Evolutionary conservation across 2,113 vertebrate species (phyloP).

Genomic region (Ailuropoda melanoleuca): DNA sequence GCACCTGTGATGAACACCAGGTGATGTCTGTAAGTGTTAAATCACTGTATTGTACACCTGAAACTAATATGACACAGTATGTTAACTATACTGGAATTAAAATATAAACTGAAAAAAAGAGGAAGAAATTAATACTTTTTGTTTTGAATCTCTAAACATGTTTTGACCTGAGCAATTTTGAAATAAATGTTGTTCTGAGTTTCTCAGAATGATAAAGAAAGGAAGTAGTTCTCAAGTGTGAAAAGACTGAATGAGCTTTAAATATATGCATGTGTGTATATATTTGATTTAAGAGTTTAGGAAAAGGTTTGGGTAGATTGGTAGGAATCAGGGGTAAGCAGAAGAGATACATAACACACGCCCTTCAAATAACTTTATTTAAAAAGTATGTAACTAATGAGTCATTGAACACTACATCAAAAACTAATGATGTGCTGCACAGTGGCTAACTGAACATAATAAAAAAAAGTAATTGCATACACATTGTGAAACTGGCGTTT

Average conservation of each 20-base stretch:
- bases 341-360: not conserved
- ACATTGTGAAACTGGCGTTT: not conserved
- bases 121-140: not conserved
- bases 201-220: not conserved
- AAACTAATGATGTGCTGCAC: too few relatives aligned
- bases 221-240: not conserved
- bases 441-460: too few relatives aligned
- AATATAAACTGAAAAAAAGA: not conserved
- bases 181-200: not conserved
- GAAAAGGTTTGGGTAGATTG: not conserved
- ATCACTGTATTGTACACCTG: not conserved
- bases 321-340: not conserved
- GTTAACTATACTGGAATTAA: not conserved
- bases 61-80: not conserved
- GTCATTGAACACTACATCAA: too few relatives aligned
- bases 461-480: not conserved
- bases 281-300: not conserved
- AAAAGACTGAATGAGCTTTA: not conserved
- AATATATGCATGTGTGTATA: not conserved
- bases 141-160: not conserved
- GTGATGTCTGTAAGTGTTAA: not conserved
- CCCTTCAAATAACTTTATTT: not conserved
- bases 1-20: not conserved
- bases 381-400: too few relatives aligned
- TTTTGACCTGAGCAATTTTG: conserved; percentile 18